A percentile compares a stretch with the other conserved stretches of the same genome.
Evolutionary conservation across 2,113 vertebrate species (phyloP).

Genomic region (Oxyura jamaicensis): DNA sequence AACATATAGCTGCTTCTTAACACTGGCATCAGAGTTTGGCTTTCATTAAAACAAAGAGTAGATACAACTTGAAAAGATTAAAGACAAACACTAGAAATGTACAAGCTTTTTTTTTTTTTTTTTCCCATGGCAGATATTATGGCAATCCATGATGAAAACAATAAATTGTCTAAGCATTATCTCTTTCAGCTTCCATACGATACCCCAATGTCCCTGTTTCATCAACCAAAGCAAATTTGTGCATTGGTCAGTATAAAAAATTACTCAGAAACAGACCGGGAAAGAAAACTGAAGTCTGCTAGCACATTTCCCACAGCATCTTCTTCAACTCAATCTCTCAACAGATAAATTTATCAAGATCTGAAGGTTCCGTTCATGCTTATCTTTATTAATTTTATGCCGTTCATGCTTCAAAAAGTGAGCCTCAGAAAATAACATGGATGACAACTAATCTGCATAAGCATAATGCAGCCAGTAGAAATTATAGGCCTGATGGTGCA

Average conservation of each 20-base stretch:
- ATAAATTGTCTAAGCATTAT: background rate
- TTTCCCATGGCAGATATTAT: background rate
- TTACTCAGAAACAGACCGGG: background rate
- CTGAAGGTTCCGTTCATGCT: background rate
- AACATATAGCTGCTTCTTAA: background rate
- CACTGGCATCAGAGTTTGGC: background rate
- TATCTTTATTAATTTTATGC: background rate
- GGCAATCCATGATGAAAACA: background rate
- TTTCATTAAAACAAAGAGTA: background rate
- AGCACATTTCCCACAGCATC: background rate
- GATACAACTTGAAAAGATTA: background rate
- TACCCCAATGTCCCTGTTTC: background rate
- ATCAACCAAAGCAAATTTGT: background rate
- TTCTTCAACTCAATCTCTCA: background rate
- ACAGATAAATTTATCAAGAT: background rate
- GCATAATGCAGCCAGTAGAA: background rate
- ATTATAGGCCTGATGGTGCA: background rate
- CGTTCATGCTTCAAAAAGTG: background rate
- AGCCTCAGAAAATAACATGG: background rate
- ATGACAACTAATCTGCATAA: background rate
- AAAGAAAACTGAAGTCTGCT: background rate
- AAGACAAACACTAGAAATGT: background rate
- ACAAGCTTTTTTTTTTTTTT: background rate
- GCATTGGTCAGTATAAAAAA: background rate
- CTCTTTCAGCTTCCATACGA: background rate